Evolutionary conservation across 2,113 vertebrate genomes (phyloP), one percentile per base, ranked within the genome.

Genomic region (Apeltes quadracus): DNA sequence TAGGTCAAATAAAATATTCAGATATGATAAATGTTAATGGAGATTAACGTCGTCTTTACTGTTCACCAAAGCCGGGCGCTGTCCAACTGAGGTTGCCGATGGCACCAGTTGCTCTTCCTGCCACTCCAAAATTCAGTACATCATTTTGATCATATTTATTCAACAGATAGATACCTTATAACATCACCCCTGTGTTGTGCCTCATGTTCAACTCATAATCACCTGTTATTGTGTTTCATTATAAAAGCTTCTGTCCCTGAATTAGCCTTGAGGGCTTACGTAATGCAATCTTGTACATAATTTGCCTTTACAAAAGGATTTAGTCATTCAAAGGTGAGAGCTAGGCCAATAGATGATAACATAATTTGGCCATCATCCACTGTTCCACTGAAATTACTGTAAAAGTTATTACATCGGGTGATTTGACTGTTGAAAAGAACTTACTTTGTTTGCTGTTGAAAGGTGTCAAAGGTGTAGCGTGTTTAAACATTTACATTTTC

Each of bases 1-100:
- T 72, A 48, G 86, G 84, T 76, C 80, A 78, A 75, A 75, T 78
- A 83, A 58, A 79, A 85, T 84, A 84, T 83, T 73, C 53, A 84
- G 61, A 62, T 59, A 54, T 62, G 34, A 70, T 73, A 76, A 34
- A 70, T 76, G 44, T 70, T 68, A 46, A 54, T 32, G 38, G 25
- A 27, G 29, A 22, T 39, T 12, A 62, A 12, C 4, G 25, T 18
- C 46, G 12, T 20, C 27, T 44, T 36, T 25, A 25, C 9, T 14
- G 7, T 41, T 25, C 13, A 59, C 20, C n/a, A 36, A 34, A 48
- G 27, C 27, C 43, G 22, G 29, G 61, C 11, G 22, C 18, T 22
- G 43, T 32, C 11, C 2, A 3, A 66, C 64, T 15, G 3, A 13
- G 22, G 27, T 29, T 46, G 18, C 18, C 16, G 20, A 46, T 46